phyloP scores from a whole-genome alignment of 2,888 invertebrate species.

The Eupithecia tripunctaria region DNA sequence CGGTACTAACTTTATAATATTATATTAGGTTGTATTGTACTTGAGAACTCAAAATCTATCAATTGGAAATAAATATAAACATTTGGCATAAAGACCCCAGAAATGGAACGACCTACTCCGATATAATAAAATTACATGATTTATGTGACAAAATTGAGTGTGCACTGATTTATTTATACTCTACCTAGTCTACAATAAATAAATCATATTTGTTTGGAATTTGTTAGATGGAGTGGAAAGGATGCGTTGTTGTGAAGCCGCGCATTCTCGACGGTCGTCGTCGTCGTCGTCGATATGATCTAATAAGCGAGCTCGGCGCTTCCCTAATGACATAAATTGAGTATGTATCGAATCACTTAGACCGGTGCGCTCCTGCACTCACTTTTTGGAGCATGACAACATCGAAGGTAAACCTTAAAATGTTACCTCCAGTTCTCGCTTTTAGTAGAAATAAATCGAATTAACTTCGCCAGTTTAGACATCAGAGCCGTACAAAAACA shows the following conservation, averaged over 20 bases:
- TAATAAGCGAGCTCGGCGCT: conserved; percentile 78
- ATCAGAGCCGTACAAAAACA: conserved; percentile 76
- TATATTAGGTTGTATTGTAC: background rate
- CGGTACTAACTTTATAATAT: background rate
- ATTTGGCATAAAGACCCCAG: background rate
- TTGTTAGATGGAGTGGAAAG: conserved; percentile 67
- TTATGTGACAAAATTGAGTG: conserved; percentile 61
- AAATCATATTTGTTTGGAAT: conserved; percentile 76
- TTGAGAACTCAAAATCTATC: background rate
- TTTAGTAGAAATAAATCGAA: conserved; percentile 81
- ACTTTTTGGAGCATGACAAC: conserved; percentile 74
- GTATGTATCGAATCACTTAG: conserved; percentile 84
- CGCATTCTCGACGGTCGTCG: conserved; percentile 36
- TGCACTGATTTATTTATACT: no score
- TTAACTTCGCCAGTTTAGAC: conserved; percentile 77
- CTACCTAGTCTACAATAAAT: conserved; percentile 54
- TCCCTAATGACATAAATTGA: conserved; percentile 84
- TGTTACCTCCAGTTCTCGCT: conserved; percentile 73
- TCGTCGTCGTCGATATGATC: conserved; percentile 79
- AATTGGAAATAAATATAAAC: background rate
- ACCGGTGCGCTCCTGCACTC: conserved; percentile 77
- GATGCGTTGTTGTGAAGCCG: conserved; percentile 47
- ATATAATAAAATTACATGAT: conserved; percentile 8
- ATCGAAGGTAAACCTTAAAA: conserved; percentile 80
- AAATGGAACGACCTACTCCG: background rate